Evolutionary conservation across 2,113 vertebrate species (phyloP), one percentile per base, ranked within the genome.

Genomic region (Mus spicilegus): DNA sequence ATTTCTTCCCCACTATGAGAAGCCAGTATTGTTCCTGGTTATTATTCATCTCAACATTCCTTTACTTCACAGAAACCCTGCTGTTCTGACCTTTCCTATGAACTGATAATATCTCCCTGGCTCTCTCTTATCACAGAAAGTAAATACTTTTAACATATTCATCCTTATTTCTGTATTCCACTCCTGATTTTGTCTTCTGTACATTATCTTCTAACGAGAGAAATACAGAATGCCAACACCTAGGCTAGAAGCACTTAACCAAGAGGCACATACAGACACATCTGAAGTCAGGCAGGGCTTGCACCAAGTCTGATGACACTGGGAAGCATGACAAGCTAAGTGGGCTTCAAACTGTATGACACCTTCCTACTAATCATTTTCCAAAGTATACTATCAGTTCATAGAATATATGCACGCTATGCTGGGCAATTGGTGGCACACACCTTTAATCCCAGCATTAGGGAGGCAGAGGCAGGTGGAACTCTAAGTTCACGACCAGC

Each of bases 61-160:
- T 93, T 95, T 81, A 65, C 36, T 89, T 94, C 54, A 51, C 39
- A 82, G 63, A 73, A 78, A n/a, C 67, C 81, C 13, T 73, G 69
- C 85, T 82, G 36, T 36, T 93, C 69, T 46, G 67, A 90, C 36
- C 94, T 94, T 96, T 92, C 63, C 75, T 96, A 84, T 96, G 93
- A 96, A 84, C 90, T 3, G 5, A 76, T 65, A 46, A 54, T 87
- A 95, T 85, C 85, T 87, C 85, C 70, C 70, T 92, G 42, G 56
- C 78, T 97, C 54, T 54, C 63, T 94, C 49, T 42, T 86, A 58
- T 6, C 39, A 80, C 28, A 39, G 36, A 75, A 75, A 93, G 81
- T 81, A 82, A 86, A 91, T 76, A 81, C 11, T 85, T 88, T 82
- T 39, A 95, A 67, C 42, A 94, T 11, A 61, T 70, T 69, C 56